Evolutionary conservation across 2,113 vertebrate genomes (phyloP).

Genomic region (Herpetotheres cachinnans): DNA sequence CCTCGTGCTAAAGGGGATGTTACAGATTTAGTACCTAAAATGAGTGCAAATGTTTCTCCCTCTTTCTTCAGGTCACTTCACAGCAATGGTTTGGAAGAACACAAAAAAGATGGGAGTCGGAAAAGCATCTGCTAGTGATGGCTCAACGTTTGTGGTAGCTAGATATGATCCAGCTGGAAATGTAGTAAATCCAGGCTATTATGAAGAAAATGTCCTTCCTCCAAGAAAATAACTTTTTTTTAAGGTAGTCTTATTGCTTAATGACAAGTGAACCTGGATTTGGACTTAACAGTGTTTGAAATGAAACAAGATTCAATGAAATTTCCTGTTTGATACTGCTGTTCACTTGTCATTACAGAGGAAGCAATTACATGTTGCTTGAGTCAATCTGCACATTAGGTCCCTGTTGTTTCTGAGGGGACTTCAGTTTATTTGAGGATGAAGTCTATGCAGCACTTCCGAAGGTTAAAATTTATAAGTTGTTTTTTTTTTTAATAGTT

Average conservation of each 20-base stretch:
- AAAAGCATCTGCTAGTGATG: conserved; percentile 88
- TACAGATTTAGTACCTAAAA: background rate
- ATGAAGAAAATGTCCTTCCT: conserved; percentile 92
- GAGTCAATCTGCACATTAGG: background rate
- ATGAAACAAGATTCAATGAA: background rate
- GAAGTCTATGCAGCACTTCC: conserved; percentile 3
- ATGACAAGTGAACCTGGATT: conserved; percentile 6
- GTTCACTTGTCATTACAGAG: background rate
- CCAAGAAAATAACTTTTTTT: conserved; percentile 73
- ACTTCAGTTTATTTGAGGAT: background rate
- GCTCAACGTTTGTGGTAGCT: conserved; percentile 95
- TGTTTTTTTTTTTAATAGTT: background rate
- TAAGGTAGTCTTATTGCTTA: background rate
- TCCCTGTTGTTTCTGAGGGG: background rate
- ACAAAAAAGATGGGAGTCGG: conserved; percentile 91
- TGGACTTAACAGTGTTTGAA: background rate
- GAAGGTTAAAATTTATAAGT: background rate
- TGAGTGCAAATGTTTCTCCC: background rate
- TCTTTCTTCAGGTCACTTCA: conserved; percentile 89
- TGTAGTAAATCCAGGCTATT: conserved; percentile 92
- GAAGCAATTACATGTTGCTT: background rate
- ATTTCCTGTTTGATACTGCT: background rate
- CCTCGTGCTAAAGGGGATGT: background rate
- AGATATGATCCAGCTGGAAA: conserved; percentile 96
- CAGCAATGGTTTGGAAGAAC: conserved; percentile 97